Evolutionary conservation across 1,140 invertebrate genomes (phyloP), one percentile per base, ranked within the genome.

Genomic region (Drosophila elegans): DNA sequence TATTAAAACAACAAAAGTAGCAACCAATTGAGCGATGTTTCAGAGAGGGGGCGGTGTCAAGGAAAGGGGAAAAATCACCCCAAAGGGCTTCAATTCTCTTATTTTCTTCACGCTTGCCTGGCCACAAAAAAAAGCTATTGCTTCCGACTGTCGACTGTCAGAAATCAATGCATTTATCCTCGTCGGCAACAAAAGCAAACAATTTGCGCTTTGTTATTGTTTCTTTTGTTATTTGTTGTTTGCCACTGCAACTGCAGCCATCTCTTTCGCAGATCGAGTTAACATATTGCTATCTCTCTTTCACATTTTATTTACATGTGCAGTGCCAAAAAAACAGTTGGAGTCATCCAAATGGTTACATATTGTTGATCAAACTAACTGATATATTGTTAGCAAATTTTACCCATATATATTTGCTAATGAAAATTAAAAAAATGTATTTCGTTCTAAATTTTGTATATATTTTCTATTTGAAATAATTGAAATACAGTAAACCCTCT

Each of bases 101-200:
- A 59, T 39, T 72, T 52, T 66, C 83, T 88, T 86, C 79, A 86
- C 75, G 83, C 79, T 88, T 83, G 75, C 84, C 44, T 86, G 75
- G 79, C 13, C 61, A 79, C 56, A 53, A 71, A 60, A 80, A 64
- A 60, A 80, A 80, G 69, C 53, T 48, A 57, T 27, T 67, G 67
- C 49, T 29, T 60, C 57, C 38, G 51, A 48, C 69, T 71, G 69
- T 72, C 64, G 52, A 64, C 67, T 54, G 66, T 66, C 74, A 81
- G 74, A 86, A 86, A 88, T 88, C 82, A 82, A 86, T 88, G 82
- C 74, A 85, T 72, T 74, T 85, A 85, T 85, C 82, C 83, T 85
- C 80, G 39, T 71, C 62, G 74, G 67, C 67, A 77, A 81, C 76
- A 86, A 82, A 56, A 46, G 49, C 69, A 71, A 75, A 49, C 80